Evolutionary conservation across 2,113 vertebrate species (phyloP).

Genomic region (Myotis brandtii): DNA sequence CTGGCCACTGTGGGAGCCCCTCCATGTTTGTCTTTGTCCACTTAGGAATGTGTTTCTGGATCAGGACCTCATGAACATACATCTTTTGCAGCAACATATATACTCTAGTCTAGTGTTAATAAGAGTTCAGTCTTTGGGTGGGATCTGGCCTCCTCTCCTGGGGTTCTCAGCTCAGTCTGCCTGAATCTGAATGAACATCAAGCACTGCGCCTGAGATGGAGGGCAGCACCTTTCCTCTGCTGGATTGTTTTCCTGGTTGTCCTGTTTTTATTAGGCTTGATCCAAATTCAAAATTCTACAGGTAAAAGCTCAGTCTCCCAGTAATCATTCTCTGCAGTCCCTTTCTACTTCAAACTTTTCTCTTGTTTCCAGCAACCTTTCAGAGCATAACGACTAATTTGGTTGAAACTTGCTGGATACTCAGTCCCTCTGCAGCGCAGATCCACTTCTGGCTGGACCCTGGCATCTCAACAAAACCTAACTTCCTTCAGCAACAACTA

Average conservation of each 20-base stretch:
- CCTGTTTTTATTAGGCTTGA: background rate
- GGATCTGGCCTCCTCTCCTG: background rate
- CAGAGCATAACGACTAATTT: background rate
- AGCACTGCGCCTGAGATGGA: background rate
- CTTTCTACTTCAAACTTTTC: background rate
- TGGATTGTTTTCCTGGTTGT: background rate
- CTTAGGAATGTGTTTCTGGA: too few species aligned
- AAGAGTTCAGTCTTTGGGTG: background rate
- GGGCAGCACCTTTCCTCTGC: background rate
- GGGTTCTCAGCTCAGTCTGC: background rate
- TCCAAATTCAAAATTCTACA: background rate
- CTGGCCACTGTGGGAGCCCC: background rate
- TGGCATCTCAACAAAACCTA: conserved; percentile 7
- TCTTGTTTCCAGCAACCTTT: background rate
- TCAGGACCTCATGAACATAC: too few species aligned
- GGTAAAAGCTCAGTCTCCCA: background rate
- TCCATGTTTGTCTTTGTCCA: too few species aligned
- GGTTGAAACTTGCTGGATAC: background rate
- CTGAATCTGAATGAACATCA: background rate
- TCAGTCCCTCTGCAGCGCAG: background rate
- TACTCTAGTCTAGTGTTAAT: background rate
- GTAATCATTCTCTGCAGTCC: background rate
- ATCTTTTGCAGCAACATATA: too few species aligned
- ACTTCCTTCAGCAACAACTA: background rate
- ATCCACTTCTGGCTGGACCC: background rate